Conservation (phyloP, 2,113 vertebrate genomes). For the Pachyramphus minor region DNA sequence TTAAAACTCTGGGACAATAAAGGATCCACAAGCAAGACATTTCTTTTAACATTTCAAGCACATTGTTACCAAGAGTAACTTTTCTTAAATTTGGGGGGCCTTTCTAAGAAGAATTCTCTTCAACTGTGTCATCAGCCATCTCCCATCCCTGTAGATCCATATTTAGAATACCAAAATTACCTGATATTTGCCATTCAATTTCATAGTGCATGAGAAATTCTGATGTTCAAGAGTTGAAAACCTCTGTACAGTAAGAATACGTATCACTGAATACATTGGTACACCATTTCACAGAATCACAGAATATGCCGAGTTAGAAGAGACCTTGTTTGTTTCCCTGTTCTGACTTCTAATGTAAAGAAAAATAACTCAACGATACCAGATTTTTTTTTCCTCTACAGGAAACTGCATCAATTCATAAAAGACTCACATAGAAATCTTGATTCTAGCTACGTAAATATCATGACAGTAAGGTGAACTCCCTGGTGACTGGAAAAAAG, state of each 20-base stretch:
- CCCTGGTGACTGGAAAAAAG: not conserved
- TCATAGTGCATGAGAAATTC: not conserved
- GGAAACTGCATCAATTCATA: not conserved
- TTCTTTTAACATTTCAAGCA: not conserved
- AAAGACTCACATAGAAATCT: not conserved
- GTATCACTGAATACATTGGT: not conserved
- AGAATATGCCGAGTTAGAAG: not conserved
- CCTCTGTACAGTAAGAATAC: not conserved
- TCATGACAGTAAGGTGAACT: not conserved
- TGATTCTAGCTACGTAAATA: not conserved
- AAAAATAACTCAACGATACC: not conserved
- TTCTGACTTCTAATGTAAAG: not conserved
- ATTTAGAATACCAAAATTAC: not conserved
- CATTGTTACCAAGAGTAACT: not conserved
- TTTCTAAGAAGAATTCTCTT: not conserved
- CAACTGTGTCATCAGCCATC: not conserved
- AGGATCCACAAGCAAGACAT: fast-evolving
- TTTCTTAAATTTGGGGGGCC: not conserved
- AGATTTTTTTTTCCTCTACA: not conserved
- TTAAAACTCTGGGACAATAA: not conserved
- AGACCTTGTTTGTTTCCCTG: not conserved
- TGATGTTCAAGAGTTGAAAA: not conserved
- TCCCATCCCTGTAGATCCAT: not conserved
- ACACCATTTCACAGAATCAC: not conserved
- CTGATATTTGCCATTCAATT: not conserved